phyloP scores from a whole-genome alignment of 2,113 vertebrate genomes.

The Oncorhynchus nerka region DNA sequence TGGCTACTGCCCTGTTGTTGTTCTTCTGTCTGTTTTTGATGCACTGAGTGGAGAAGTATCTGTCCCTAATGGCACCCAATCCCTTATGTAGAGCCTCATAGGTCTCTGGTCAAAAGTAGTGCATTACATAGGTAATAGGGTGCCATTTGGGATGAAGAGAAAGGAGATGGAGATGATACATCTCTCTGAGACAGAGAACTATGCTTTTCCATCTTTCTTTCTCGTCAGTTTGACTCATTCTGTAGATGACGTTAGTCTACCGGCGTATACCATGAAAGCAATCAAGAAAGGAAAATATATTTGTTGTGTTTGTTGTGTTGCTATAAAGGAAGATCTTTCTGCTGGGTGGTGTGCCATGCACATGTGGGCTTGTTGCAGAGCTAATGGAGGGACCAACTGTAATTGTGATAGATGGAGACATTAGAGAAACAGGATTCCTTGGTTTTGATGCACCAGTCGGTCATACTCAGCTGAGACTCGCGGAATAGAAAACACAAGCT shows the following conservation, averaged over 20 bases:
- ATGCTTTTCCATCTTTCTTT: neutral
- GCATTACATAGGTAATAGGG: too few relatives aligned
- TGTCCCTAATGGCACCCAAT: too few relatives aligned
- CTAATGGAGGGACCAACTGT: neutral
- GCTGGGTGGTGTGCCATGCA: neutral
- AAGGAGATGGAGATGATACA: neutral
- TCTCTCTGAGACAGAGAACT: neutral
- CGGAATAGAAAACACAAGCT: neutral
- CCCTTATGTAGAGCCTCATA: too few relatives aligned
- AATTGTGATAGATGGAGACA: constrained; percentile 6
- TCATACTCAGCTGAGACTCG: neutral
- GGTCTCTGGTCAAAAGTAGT: too few relatives aligned
- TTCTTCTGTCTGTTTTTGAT: constrained; percentile 52
- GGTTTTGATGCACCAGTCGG: constrained; percentile 4
- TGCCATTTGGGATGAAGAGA: neutral
- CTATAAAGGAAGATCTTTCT: neutral
- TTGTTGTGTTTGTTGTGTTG: neutral
- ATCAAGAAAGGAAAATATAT: neutral
- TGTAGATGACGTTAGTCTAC: neutral
- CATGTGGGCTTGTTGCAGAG: constrained; percentile 2
- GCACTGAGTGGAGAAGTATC: constrained; percentile 31
- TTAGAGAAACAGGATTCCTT: constrained; percentile 12
- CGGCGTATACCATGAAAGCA: neutral
- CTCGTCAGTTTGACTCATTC: neutral
- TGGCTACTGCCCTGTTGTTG: constrained; percentile 20